Evolutionary conservation across 2,888 invertebrate genomes (phyloP).

Genomic region (Capitulum mitella): DNA sequence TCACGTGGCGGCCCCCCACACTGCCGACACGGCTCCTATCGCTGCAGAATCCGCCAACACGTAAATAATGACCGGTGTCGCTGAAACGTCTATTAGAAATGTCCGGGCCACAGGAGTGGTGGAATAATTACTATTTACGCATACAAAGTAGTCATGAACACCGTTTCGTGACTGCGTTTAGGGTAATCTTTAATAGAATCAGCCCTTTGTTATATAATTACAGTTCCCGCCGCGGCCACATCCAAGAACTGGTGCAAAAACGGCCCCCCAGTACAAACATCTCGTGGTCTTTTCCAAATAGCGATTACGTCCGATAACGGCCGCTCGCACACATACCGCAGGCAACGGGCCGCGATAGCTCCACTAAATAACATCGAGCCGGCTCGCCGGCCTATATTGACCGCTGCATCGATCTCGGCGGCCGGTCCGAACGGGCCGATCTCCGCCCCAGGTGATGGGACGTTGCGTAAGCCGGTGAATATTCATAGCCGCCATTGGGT

Average conservation of each 20-base stretch:
- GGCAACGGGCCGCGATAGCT: background rate
- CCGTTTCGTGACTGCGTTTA: conserved; percentile 16
- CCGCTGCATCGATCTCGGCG: background rate
- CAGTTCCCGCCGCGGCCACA: background rate
- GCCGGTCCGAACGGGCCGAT: background rate
- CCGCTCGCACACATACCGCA: background rate
- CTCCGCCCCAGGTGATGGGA: no score
- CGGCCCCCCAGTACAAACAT: background rate
- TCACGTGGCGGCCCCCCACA: no score
- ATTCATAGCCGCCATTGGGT: background rate
- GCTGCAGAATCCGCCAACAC: background rate
- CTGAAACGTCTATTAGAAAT: background rate
- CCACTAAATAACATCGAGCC: background rate
- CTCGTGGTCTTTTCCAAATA: conserved; percentile 18
- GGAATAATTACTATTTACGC: conserved; percentile 15
- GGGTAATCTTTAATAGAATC: conserved; percentile 19
- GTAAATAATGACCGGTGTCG: background rate
- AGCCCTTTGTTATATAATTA: conserved; percentile 16
- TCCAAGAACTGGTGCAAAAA: conserved; percentile 5
- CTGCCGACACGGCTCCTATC: background rate
- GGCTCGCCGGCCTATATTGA: background rate
- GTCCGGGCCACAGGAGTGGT: background rate
- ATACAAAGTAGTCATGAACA: conserved; percentile 21
- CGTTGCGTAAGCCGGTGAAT: background rate
- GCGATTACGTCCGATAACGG: background rate